A percentile compares a stretch with the other conserved stretches of the same genome.
Evolutionary conservation across 2,888 invertebrate genomes (phyloP).

Genomic region (Zelleria hepariella): DNA sequence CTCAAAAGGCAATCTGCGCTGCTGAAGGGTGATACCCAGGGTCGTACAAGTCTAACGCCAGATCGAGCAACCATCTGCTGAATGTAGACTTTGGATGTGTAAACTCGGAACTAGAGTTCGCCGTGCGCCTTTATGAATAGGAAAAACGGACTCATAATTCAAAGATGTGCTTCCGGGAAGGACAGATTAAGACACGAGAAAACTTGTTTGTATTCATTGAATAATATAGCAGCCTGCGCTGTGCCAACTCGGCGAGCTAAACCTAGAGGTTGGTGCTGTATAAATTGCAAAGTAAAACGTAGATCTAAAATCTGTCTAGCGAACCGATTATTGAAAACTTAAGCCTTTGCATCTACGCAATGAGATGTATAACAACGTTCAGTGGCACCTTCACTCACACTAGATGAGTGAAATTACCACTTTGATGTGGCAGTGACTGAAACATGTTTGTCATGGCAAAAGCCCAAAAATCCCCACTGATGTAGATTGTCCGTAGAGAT

Average conservation of each 20-base stretch:
- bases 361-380: too few species aligned
- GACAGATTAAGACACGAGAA: background rate
- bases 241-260: too few species aligned
- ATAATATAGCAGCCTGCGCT: background rate
- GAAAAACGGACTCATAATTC: background rate
- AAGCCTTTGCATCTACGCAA: too few species aligned
- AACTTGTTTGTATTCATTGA: background rate
- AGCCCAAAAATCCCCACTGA: too few species aligned
- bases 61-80: background rate
- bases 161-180: background rate
- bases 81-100: background rate
- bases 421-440: too few species aligned
- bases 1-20: too few species aligned
- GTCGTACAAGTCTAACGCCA: background rate
- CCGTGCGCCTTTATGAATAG: background rate
- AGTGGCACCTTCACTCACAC: too few species aligned
- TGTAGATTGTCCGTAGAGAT: too few species aligned
- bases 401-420: too few species aligned
- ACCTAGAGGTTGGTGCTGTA: too few species aligned
- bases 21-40: background rate
- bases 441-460: too few species aligned
- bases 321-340: too few species aligned
- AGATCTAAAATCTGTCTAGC: background rate
- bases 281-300: background rate
- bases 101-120: background rate